Percentiles rank a stretch among this genome's conserved stretches.
These are phyloP conservation scores for Gallinago paraguaiae DNA, from an alignment of 2,113 vertebrate genomes.

Conservation along the genomic window DNA sequence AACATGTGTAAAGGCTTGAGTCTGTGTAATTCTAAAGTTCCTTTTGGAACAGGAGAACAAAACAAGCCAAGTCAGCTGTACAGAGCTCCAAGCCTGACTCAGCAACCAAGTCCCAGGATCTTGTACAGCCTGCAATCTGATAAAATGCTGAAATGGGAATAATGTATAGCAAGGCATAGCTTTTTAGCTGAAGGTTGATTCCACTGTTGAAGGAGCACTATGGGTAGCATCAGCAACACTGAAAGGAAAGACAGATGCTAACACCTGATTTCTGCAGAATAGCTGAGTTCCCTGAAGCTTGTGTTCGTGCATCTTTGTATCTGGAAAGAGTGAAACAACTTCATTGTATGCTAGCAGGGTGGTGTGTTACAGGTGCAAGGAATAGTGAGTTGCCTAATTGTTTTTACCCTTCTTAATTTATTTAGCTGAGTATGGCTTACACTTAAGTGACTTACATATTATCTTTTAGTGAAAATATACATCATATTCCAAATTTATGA, in stretches of 20 bases:
- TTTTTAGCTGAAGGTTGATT: not conserved
- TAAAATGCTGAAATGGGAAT: constrained; percentile 6
- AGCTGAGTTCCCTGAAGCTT: not conserved
- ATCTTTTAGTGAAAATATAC: not conserved
- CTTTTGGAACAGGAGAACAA: not conserved
- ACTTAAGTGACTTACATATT: not conserved
- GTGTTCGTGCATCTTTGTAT: not conserved
- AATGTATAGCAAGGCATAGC: not conserved
- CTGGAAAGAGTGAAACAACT: not conserved
- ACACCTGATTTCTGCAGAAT: not conserved
- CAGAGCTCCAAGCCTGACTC: not conserved
- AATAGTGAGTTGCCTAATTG: not conserved
- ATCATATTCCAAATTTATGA: not conserved
- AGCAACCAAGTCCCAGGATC: not conserved
- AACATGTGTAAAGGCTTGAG: not conserved
- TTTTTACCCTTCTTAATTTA: not conserved
- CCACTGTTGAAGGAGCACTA: not conserved
- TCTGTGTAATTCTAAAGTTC: not conserved
- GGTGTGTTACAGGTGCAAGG: not conserved
- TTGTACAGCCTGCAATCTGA: not conserved
- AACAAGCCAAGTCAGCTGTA: not conserved
- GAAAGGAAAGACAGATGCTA: not conserved
- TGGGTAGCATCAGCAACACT: not conserved
- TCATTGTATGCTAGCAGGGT: not conserved
- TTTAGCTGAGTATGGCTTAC: not conserved